A percentile compares a stretch with the other conserved stretches of the same genome.
These are phyloP conservation scores for Leptopterna dolabrata DNA, from an alignment of 2,888 invertebrate species.

Conservation along the genomic window DNA sequence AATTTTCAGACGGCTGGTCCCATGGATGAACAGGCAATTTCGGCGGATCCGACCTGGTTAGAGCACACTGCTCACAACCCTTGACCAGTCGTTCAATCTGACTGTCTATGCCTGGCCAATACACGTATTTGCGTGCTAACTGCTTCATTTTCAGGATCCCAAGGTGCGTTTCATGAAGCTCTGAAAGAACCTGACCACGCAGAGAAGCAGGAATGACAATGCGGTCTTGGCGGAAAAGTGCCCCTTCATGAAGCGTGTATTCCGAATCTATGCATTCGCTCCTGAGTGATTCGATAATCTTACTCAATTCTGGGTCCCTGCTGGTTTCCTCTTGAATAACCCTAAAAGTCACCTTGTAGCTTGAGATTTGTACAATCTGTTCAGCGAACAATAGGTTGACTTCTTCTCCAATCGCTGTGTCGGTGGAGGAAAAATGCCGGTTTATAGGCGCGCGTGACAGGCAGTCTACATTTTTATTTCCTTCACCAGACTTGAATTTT, in stretches of 20 bases:
- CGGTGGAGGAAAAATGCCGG: background rate
- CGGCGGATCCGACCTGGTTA: slow-evolving; percentile 60
- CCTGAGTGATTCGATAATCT: background rate
- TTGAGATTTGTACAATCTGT: slow-evolving; percentile 47
- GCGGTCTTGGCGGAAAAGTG: slow-evolving; percentile 50
- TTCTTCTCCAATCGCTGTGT: background rate
- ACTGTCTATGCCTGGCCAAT: slow-evolving; percentile 63
- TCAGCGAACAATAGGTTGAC: slow-evolving; percentile 17
- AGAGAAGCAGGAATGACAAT: slow-evolving; percentile 60
- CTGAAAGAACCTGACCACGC: slow-evolving; percentile 59
- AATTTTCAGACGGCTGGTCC: slow-evolving; percentile 61
- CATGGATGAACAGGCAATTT: slow-evolving; percentile 63
- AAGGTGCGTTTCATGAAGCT: slow-evolving; percentile 63
- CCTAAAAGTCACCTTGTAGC: background rate
- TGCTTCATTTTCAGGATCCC: slow-evolving; percentile 64
- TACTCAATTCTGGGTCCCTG: slow-evolving; percentile 31
- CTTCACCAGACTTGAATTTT: background rate
- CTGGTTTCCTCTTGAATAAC: slow-evolving; percentile 21
- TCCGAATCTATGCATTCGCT: background rate
- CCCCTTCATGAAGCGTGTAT: slow-evolving; percentile 14
- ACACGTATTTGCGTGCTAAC: slow-evolving; percentile 63
- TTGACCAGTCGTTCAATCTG: slow-evolving; percentile 62
- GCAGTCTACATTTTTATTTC: slow-evolving; percentile 34
- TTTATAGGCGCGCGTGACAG: slow-evolving; percentile 8
- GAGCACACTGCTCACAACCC: slow-evolving; percentile 61